These are phyloP conservation scores for Asarcornis scutulata DNA, from an alignment of 2,113 vertebrate species.

Conservation along the genomic window DNA sequence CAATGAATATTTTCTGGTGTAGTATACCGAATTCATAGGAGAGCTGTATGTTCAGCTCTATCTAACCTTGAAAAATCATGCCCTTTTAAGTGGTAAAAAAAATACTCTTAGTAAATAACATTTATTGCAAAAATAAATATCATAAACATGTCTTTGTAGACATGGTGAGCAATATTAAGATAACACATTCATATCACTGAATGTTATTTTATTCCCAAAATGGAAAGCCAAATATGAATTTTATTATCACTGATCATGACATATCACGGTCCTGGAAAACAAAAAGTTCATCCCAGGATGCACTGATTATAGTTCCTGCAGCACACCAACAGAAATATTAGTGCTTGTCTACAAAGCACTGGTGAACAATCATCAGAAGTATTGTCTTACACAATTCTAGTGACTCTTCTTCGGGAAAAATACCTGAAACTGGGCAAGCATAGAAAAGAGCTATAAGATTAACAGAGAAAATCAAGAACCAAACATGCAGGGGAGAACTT, in stretches of 20 bases:
- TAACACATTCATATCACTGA: background rate
- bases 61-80: background rate
- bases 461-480: background rate
- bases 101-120: background rate
- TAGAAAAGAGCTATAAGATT: background rate
- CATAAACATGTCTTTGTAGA: background rate
- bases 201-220: background rate
- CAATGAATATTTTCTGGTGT: background rate
- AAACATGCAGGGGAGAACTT: background rate
- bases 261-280: background rate
- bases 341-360: background rate
- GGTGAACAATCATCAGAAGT: background rate
- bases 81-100: background rate
- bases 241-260: background rate
- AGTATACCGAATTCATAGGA: background rate
- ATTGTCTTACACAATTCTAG: background rate
- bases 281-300: background rate
- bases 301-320: fast-evolving
- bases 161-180: background rate
- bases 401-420: background rate
- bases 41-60: background rate
- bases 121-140: background rate
- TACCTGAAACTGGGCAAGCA: background rate
- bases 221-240: background rate
- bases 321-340: background rate